These are phyloP conservation scores for Drosophila ananassae DNA, from an alignment of 1,140 invertebrate genomes.

Conservation along the genomic window DNA sequence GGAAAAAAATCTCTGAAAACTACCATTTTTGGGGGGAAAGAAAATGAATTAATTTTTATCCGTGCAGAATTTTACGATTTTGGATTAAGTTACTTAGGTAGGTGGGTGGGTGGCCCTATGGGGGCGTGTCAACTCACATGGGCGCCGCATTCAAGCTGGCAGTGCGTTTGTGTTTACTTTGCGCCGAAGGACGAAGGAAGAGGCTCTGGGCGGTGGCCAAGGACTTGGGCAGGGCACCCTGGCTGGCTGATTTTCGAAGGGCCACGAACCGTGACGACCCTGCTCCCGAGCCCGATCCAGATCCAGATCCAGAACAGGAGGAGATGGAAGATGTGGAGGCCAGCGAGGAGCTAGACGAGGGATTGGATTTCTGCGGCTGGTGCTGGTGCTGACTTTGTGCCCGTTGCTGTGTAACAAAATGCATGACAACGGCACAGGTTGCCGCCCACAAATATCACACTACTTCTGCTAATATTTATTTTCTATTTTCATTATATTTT, in stretches of 20 bases:
- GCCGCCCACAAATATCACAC: constrained; percentile 44
- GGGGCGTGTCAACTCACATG: constrained; percentile 63
- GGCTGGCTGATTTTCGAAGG: constrained; percentile 69
- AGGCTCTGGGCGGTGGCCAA: constrained; percentile 70
- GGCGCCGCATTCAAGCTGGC: constrained; percentile 64
- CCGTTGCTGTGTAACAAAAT: constrained; percentile 78
- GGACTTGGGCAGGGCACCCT: constrained; percentile 71
- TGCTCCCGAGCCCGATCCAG: constrained; percentile 4
- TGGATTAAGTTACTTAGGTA: background rate
- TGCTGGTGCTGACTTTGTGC: constrained; percentile 62
- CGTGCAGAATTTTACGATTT: background rate
- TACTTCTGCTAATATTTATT: constrained; percentile 23
- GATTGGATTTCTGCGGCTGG: constrained; percentile 40
- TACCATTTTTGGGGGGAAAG: background rate
- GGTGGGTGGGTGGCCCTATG: background rate
- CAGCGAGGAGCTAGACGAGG: constrained; percentile 60
- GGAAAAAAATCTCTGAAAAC: background rate
- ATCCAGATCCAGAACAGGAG: constrained; percentile 21
- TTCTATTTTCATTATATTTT: constrained; percentile 25
- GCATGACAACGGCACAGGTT: constrained; percentile 67
- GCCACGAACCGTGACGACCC: constrained; percentile 54
- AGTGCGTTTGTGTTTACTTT: constrained; percentile 66
- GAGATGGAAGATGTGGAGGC: constrained; percentile 37
- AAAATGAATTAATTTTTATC: background rate
- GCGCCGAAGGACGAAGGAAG: constrained; percentile 47